Conservation (phyloP, 2,888 invertebrate genomes). For the Callosobruchus maculatus region DNA sequence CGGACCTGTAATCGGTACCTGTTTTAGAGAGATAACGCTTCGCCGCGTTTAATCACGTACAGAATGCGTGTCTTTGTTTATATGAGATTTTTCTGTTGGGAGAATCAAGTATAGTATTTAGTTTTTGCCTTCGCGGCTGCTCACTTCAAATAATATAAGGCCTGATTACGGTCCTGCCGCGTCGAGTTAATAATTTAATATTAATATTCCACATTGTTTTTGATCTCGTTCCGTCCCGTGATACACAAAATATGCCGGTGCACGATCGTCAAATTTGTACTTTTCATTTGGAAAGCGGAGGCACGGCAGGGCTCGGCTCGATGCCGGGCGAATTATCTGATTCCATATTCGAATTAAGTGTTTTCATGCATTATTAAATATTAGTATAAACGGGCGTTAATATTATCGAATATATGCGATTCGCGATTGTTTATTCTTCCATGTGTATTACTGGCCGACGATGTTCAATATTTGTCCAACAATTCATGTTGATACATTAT, state of each 20-base stretch:
- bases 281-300: background rate
- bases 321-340: background rate
- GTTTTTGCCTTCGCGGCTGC: too few relatives aligned
- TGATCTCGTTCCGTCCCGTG: background rate
- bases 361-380: constrained; percentile 19
- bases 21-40: too few relatives aligned
- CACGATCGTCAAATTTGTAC: background rate
- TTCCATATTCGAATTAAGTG: background rate
- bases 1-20: too few relatives aligned
- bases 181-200: background rate
- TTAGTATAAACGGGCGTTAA: constrained; percentile 16
- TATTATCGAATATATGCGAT: constrained; percentile 8
- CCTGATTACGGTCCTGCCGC: background rate
- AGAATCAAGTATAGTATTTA: too few relatives aligned
- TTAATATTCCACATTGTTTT: background rate
- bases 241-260: background rate
- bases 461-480: background rate
- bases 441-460: background rate
- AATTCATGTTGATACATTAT: background rate
- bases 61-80: too few relatives aligned
- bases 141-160: too few relatives aligned
- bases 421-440: background rate
- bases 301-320: background rate
- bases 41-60: too few relatives aligned
- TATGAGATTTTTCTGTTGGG: too few relatives aligned